Evolutionary conservation across 2,113 vertebrate species (phyloP), one percentile per base, ranked within the genome.

Genomic region (Heteronetta atricapilla): DNA sequence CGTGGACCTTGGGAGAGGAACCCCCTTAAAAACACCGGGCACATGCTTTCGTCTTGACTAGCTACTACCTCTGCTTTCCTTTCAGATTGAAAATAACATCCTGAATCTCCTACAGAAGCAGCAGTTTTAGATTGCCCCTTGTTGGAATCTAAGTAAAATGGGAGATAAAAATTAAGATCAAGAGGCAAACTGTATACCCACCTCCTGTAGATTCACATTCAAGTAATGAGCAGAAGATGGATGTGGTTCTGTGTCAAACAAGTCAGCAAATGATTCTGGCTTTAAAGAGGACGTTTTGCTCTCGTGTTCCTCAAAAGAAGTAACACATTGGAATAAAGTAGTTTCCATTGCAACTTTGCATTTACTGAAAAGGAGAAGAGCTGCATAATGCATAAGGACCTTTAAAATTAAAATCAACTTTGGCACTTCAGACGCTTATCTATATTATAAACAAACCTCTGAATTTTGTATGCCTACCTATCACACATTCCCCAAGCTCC

Each of bases 391-490:
- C 56, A 80, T 81, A 80, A 92, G 44, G 26, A 92, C 38, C 33
- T 93, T 94, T 84, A 96, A 94, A 96, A 96, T 83, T 90, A 90
- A 94, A 92, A 90, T 68, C 40, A 86, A 81, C 14, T 91, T 94
- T 78, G 69, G 64, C 88, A 94, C 64, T 83, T 93, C 68, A 86
- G 55, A 91, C 77, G 46, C 68, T 66, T 77, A 88, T 83, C 68
- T 90, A 7, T 80, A 67, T 86, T 81, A 90, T 33, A 95, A 94
- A 92, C 38, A 90, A 86, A 86, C 34, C 15, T 79, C 72, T 74
- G 40, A 89, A 70, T 88, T 94, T 91, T 38, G 53, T 60, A 52
- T 69, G 62, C 60, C 86, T 86, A 36, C 67, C 82, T 88, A 52
- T 58, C 72, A 79, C 20, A 36, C 12, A 62, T 66, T 77, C 48